Conservation (phyloP, 2,888 invertebrate species). For the Sepiola atlantica region DNA sequence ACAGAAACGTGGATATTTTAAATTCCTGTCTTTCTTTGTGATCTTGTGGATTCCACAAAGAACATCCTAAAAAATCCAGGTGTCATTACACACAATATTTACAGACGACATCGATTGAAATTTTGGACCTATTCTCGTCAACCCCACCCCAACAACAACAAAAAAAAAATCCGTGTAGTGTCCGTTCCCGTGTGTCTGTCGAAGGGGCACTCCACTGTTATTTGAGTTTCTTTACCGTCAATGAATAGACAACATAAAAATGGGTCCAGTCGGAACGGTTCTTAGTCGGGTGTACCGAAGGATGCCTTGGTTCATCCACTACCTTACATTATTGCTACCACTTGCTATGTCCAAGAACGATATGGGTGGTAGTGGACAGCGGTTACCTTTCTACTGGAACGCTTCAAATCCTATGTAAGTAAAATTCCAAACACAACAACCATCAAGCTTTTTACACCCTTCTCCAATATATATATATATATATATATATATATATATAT, state of each 20-base stretch:
- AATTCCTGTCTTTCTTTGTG: not conserved
- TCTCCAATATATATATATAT: not conserved
- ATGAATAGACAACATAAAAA: slow-evolving; percentile 34
- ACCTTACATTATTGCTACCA: slow-evolving; percentile 50
- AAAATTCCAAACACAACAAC: not conserved
- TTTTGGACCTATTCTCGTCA: not conserved
- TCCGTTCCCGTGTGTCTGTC: not conserved
- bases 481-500: not conserved
- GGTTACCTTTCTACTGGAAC: slow-evolving; percentile 51
- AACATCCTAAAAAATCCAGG: not conserved
- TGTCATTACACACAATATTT: not conserved
- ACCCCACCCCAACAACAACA: not conserved
- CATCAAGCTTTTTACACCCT: not conserved
- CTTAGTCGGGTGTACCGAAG: slow-evolving; percentile 47
- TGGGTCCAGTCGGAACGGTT: slow-evolving; percentile 33
- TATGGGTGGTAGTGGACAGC: slow-evolving; percentile 51
- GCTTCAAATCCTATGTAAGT: slow-evolving; percentile 53
- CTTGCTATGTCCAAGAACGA: slow-evolving; percentile 52
- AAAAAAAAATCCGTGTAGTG: not conserved
- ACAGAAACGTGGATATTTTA: slow-evolving; percentile 22
- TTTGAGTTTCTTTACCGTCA: not conserved
- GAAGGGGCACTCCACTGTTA: not conserved
- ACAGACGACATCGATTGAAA: not conserved
- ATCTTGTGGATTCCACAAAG: not conserved
- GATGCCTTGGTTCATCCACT: slow-evolving; percentile 53